Evolutionary conservation across 2,797 vertebrate genomes (phyloP), one percentile per base, ranked within the genome.

Genomic region (Catharus ustulatus): DNA sequence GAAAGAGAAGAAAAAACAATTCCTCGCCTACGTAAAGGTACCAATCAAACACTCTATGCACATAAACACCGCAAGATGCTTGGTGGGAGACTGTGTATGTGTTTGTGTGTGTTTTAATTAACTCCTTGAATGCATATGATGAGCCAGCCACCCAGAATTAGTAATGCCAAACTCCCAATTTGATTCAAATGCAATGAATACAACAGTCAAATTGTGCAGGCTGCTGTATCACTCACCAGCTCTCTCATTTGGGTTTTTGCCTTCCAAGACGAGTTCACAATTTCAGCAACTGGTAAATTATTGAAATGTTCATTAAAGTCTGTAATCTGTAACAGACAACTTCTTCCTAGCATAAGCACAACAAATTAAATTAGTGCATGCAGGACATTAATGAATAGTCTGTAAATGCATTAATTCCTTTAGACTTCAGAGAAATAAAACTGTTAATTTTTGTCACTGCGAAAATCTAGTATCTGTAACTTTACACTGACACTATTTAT

Each of bases 71-170:
- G 45, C 84, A 95, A 94, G 92, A 93, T 82, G 92, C 93, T 93
- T 87, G 87, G 90, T 96, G 92, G 91, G 95, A 92, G 92, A 90
- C n/a, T 32, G 77, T 79, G 76, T 82, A 94, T 89, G 84, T 91
- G 93, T 94, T 89, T 90, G 93, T 93, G 95, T 69, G 96, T 97
- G 96, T 96, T 93, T 95, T 95, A 95, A 97, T 96, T 97, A 98
- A 97, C 96, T 96, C 96, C 89, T 94, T 94, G 64, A 95, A 91
- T 95, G 93, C 95, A 87, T 88, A 71, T 76, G 95, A 96, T 96
- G 94, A 96, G 95, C 93, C 93, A 96, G 81, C 89, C 90, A 96
- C 94, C 94, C 93, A 92, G 91, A 96, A 96, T 95, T 91, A 73
- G 91, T 77, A 91, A 91, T 91, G 94, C 94, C 95, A 96, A 97